phyloP scores from a whole-genome alignment of 2,797 vertebrate species.

The Huso huso region DNA sequence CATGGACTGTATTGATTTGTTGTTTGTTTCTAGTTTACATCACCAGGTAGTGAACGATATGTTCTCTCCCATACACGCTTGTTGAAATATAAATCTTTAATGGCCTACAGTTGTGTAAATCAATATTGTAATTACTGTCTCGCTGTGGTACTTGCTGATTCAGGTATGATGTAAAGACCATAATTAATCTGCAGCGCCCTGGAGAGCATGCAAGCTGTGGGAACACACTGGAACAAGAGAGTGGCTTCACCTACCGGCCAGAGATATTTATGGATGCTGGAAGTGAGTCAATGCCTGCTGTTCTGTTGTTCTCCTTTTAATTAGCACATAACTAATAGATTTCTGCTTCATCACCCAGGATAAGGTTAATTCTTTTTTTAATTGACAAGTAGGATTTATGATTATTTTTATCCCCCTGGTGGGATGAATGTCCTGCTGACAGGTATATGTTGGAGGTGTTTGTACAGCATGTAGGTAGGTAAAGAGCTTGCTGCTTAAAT shows the following conservation, averaged over 20 bases:
- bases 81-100: background rate
- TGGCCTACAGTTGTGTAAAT: conserved; percentile 21
- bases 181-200: conserved; percentile 94
- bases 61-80: background rate
- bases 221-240: conserved; percentile 80
- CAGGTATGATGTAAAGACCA: conserved; percentile 82
- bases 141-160: conserved; percentile 35
- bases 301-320: conserved; percentile 29
- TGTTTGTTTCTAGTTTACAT: conserved; percentile 1
- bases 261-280: conserved; percentile 92
- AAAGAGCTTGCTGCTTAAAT: too few relatives aligned
- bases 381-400: background rate
- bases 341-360: conserved; percentile 2
- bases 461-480: too few relatives aligned
- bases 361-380: conserved; percentile 16
- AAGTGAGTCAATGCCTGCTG: conserved; percentile 67
- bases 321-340: conserved; percentile 31
- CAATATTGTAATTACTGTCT: conserved; percentile 19
- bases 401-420: background rate
- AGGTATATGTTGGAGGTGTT: too few relatives aligned
- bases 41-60: background rate
- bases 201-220: conserved; percentile 96
- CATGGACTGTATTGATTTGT: background rate
- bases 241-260: conserved; percentile 89
- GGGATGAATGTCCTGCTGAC: too few relatives aligned